These are phyloP conservation scores for Listronotus bonariensis DNA, from an alignment of 1,140 invertebrate genomes.

Conservation along the genomic window DNA sequence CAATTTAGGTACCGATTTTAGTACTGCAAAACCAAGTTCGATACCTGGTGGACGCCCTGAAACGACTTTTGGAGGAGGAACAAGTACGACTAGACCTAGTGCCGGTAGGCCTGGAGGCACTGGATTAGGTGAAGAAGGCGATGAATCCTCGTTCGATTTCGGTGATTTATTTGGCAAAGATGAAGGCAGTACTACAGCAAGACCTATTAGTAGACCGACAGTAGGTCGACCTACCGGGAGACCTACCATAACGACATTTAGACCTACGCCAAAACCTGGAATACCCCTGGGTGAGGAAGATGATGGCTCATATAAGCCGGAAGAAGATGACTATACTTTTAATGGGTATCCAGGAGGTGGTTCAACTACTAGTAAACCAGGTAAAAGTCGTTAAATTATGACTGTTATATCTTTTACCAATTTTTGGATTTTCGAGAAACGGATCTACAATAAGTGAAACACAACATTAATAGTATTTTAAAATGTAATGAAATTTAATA, in stretches of 20 bases:
- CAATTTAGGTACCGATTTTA: conserved; percentile 10
- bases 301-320: conserved; percentile 37
- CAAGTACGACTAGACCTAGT: conserved; percentile 20
- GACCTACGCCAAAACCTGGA: conserved; percentile 23
- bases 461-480: too few relatives aligned
- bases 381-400: not conserved
- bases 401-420: too few relatives aligned
- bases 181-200: conserved; percentile 10
- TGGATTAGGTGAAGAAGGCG: conserved; percentile 8
- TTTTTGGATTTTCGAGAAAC: too few relatives aligned
- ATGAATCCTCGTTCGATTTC: conserved; percentile 34
- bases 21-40: conserved; percentile 6
- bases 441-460: too few relatives aligned
- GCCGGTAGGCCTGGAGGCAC: conserved; percentile 1
- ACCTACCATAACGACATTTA: conserved; percentile 26
- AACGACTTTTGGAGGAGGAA: not conserved
- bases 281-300: conserved; percentile 17
- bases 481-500: too few relatives aligned
- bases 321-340: not conserved
- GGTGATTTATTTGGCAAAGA: conserved; percentile 36
- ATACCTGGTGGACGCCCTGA: not conserved
- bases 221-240: conserved; percentile 19
- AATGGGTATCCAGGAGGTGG: conserved; percentile 20
- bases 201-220: conserved; percentile 9
- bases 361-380: conserved; percentile 8